Conservation (phyloP, 2,888 invertebrate species). For the Formica aserva region DNA sequence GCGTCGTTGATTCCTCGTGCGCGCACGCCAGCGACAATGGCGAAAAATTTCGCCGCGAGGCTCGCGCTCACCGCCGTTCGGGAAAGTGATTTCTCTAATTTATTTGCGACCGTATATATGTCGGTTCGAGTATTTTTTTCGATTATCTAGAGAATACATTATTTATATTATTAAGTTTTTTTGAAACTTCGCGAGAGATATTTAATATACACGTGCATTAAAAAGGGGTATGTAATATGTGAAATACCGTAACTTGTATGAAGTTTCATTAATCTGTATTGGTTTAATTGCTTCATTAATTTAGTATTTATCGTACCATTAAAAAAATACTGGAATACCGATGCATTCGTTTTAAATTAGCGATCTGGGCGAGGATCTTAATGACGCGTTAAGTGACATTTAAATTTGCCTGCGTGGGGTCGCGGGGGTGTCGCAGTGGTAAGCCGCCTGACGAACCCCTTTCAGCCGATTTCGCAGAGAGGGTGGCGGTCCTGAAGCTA, state of each 20-base stretch:
- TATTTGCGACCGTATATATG: constrained; percentile 9
- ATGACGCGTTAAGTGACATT: constrained; percentile 81
- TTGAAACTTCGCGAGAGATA: background rate
- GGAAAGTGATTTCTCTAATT: constrained; percentile 25
- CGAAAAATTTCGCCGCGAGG: constrained; percentile 17
- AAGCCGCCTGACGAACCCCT: constrained; percentile 54
- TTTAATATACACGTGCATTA: background rate
- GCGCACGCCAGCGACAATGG: constrained; percentile 45
- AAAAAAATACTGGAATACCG: background rate
- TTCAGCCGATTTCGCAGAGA: constrained; percentile 56
- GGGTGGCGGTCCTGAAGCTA: constrained; percentile 70
- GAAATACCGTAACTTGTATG: background rate
- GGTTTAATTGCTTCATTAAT: background rate
- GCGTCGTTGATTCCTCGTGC: constrained; percentile 54
- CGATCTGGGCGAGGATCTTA: constrained; percentile 68
- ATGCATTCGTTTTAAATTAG: constrained; percentile 57
- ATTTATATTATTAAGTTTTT: background rate
- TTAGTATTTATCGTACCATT: background rate
- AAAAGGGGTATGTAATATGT: background rate
- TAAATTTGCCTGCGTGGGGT: constrained; percentile 66
- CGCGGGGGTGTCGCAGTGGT: constrained; percentile 58
- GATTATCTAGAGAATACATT: background rate
- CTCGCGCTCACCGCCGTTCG: background rate
- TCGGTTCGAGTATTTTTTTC: background rate
- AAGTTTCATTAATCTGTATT: background rate